A percentile compares a stretch with the other conserved stretches of the same genome.
These are phyloP conservation scores for Odontomyia ornata DNA, from an alignment of 2,888 invertebrate species.

Conservation along the genomic window DNA sequence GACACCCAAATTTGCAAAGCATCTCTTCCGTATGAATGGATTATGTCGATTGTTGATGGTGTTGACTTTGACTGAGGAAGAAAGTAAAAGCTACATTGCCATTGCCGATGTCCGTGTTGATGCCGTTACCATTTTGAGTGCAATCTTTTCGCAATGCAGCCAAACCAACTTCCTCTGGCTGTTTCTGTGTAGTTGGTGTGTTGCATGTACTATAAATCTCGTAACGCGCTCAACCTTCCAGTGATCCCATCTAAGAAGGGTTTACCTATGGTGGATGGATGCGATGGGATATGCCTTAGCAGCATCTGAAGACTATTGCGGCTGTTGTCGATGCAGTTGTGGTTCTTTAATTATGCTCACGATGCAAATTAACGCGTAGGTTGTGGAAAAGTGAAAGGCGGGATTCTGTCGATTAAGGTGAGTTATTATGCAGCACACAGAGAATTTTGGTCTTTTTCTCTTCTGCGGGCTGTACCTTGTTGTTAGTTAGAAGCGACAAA, in stretches of 20 bases:
- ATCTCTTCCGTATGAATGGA: background rate
- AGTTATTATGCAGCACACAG: slow-evolving; percentile 21
- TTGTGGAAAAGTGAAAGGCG: slow-evolving; percentile 39
- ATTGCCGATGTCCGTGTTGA: background rate
- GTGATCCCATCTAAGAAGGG: background rate
- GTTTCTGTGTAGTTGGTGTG: background rate
- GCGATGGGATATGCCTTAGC: background rate
- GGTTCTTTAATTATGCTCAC: slow-evolving; percentile 37
- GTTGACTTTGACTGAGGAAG: slow-evolving; percentile 29
- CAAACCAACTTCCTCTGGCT: background rate
- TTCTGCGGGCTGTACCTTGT: background rate
- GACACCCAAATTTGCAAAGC: background rate
- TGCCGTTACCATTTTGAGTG: slow-evolving; percentile 13
- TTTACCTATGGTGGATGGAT: background rate
- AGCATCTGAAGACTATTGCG: background rate
- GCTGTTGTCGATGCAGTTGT: background rate
- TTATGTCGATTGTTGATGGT: background rate
- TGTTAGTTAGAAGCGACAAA: background rate
- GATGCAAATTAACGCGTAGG: slow-evolving; percentile 45
- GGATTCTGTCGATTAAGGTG: slow-evolving; percentile 31
- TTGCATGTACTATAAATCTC: background rate
- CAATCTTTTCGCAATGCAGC: slow-evolving; percentile 29
- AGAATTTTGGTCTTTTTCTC: background rate
- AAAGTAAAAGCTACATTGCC: slow-evolving; percentile 33
- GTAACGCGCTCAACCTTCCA: background rate